Conservation (phyloP, 2,113 vertebrate species). For the Chrysemys picta region DNA sequence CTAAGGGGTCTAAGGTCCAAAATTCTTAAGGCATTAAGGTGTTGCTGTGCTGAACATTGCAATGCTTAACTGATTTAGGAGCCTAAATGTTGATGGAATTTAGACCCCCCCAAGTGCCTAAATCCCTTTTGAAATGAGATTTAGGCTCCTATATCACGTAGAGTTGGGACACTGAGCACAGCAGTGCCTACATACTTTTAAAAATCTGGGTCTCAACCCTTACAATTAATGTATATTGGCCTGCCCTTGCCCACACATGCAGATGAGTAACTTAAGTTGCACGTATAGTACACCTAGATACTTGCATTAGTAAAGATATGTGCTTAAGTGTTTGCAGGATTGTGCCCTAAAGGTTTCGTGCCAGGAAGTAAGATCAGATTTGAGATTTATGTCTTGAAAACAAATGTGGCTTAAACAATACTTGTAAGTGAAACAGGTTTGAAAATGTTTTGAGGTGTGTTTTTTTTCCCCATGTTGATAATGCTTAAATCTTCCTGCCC, state of each 20-base stretch:
- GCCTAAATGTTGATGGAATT: neutral
- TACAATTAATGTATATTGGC: constrained; percentile 53
- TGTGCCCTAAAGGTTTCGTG: constrained; percentile 5
- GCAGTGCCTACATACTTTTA: neutral
- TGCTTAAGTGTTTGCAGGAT: neutral
- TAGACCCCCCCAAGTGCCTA: neutral
- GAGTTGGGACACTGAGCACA: neutral
- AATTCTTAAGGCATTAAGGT: neutral
- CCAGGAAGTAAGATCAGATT: neutral
- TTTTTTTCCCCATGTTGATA: fast-evolving
- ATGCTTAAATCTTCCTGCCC: neutral
- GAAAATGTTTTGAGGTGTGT: neutral
- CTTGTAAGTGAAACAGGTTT: neutral
- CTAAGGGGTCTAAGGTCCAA: neutral
- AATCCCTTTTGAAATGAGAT: neutral
- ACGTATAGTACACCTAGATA: constrained; percentile 40
- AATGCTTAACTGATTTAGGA: neutral
- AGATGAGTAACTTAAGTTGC: constrained; percentile 58
- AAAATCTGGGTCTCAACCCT: neutral
- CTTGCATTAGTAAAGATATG: constrained; percentile 17
- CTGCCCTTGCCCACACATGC: constrained; percentile 56
- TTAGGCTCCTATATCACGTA: neutral
- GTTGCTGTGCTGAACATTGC: too few species aligned
- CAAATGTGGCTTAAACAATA: constrained; percentile 1
- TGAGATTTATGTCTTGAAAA: neutral